Conservation (phyloP, 2,113 vertebrate species). For the Empidonax alnorum region DNA sequence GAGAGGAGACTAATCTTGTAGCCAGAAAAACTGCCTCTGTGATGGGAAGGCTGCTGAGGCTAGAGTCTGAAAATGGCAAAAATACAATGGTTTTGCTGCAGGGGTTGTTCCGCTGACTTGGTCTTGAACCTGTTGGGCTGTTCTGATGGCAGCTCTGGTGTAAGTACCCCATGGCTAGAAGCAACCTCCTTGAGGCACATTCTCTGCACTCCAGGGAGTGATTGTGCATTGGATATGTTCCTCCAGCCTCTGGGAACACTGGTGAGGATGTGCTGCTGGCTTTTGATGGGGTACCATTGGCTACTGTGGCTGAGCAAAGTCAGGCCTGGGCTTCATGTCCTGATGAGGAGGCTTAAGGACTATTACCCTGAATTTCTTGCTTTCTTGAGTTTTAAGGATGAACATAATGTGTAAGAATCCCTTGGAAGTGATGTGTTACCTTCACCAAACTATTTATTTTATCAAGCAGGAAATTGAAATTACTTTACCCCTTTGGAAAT, state of each 20-base stretch:
- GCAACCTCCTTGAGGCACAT: background rate
- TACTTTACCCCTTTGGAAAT: background rate
- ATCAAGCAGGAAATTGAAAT: background rate
- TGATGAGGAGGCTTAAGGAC: background rate
- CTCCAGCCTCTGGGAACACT: background rate
- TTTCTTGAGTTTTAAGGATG: background rate
- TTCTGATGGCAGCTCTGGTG: background rate
- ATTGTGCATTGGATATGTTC: background rate
- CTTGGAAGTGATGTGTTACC: background rate
- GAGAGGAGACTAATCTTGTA: background rate
- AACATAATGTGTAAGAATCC: background rate
- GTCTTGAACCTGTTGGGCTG: background rate
- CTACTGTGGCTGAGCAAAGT: background rate
- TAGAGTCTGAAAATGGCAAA: background rate
- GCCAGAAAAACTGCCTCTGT: background rate
- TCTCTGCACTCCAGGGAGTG: background rate
- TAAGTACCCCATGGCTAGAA: background rate
- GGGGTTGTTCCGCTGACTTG: background rate
- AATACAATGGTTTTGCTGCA: background rate
- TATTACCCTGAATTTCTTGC: background rate
- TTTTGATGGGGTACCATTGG: background rate
- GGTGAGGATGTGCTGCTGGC: background rate
- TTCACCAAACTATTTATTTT: background rate
- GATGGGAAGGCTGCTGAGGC: background rate
- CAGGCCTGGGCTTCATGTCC: background rate